Base-by-base conservation (phyloP, 2,113 vertebrate species). In the Microtus oregoni region DNA sequence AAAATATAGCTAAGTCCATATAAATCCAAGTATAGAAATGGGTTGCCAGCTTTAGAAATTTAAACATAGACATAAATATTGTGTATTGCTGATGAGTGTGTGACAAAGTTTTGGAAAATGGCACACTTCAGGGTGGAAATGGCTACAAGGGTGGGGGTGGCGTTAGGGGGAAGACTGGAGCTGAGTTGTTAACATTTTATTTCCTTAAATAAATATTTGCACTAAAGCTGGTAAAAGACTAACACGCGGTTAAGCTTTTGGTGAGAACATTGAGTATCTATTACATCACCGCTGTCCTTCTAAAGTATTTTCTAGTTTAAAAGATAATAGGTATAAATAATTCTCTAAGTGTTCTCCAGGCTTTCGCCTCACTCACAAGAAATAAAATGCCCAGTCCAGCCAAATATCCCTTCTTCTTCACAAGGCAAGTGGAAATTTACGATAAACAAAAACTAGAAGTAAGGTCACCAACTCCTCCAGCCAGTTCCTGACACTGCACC, bases 121-220 rank as follows among this genome's bases (percentile, higher is more conserved):
- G 41, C 67, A 87, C 11, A 50, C 35, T 76, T 79, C 19, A 26
- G 50, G 24, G 52, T 12, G 30, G 10, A 91, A 76, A 58, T 15
- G 12, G 22, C 58, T 58, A 89, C 10, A 90, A 72, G 55, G 35
- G 41, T 70, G 3, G 5, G 38, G 68, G 14, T 89, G 67, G 89
- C 5, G 44, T 91, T 82, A 13, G 7, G 35, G 15, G 86, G 70
- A 86, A 38, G 38, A 19, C 11, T 82, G 20, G 11, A 35, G n/a
- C 61, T 73, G 26, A 78, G 28, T 87, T 52, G 12, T 28, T 68
- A 86, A 41, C 41, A 94, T 35, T 86, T 91, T 70, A 52, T 63
- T 89, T 89, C 78, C 82, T 78, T 76, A 86, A 96, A 32, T 86
- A 92, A 92, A 10, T 44, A 91, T 88, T 44, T 95, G n/a, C 93